Conservation (phyloP, 2,113 vertebrate species). For the Cephalophus harveyi region DNA sequence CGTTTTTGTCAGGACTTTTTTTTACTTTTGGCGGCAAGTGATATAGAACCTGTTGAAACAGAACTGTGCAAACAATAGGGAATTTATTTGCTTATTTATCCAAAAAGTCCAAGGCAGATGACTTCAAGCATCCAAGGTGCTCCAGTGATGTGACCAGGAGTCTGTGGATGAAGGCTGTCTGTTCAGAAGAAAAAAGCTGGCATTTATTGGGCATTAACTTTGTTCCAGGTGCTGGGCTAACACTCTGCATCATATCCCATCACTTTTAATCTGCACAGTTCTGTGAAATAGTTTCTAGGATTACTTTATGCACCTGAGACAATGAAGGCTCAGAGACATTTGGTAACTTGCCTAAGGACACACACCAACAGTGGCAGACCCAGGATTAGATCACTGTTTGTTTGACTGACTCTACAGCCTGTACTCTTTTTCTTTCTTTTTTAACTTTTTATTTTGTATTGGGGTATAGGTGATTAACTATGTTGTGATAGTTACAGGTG, state of each 20-base stretch:
- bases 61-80: background rate
- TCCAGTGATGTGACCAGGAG: background rate
- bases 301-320: background rate
- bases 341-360: background rate
- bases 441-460: background rate
- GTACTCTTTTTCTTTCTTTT: background rate
- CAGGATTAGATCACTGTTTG: background rate
- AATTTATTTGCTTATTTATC: background rate
- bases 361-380: background rate
- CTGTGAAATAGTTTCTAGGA: background rate
- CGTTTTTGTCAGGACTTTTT: background rate
- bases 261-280: background rate
- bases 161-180: background rate
- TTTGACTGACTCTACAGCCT: background rate
- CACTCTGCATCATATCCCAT: background rate
- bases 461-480: background rate
- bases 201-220: background rate
- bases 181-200: background rate
- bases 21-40: background rate
- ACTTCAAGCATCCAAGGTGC: background rate
- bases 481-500: background rate
- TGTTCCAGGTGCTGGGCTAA: background rate
- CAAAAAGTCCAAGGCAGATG: background rate
- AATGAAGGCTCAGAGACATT: background rate
- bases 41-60: background rate